Evolutionary conservation across 2,797 vertebrate genomes (phyloP).

Genomic region (Sternotherus odoratus): DNA sequence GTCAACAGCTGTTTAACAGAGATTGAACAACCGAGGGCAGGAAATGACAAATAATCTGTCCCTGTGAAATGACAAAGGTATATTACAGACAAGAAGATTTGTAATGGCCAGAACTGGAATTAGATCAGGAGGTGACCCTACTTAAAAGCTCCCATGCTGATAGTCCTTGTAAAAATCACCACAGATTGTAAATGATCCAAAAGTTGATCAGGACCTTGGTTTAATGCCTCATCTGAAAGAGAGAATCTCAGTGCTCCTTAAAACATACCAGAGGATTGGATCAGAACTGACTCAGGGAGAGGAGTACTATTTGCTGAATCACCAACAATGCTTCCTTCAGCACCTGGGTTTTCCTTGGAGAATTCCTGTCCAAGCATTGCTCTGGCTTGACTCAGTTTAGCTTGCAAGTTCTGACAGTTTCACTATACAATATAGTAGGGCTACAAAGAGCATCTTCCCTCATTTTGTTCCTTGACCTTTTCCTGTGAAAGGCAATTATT

Average conservation of each 20-base stretch:
- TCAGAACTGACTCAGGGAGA: not conserved
- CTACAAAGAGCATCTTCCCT: not conserved
- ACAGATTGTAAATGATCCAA: not conserved
- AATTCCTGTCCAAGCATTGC: not conserved
- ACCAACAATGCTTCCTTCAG: not conserved
- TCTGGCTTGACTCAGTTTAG: not conserved
- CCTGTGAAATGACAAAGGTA: not conserved
- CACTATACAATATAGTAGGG: not conserved
- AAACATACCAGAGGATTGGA: not conserved
- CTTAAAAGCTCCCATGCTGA: not conserved
- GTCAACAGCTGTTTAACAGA: not conserved
- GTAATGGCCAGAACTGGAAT: not conserved
- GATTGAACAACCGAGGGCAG: not conserved
- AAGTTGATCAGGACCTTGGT: not conserved
- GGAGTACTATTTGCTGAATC: not conserved
- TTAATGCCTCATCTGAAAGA: not conserved
- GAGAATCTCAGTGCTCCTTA: not conserved
- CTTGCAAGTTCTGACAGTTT: not conserved
- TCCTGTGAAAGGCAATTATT: conserved; percentile 10
- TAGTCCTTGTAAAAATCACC: not conserved
- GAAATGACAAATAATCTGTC: not conserved
- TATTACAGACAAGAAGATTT: not conserved
- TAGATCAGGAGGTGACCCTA: not conserved
- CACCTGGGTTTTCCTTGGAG: not conserved
- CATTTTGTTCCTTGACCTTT: not conserved